Base-by-base conservation (phyloP, 2,888 invertebrate species). In the Blastobasis adustella region DNA sequence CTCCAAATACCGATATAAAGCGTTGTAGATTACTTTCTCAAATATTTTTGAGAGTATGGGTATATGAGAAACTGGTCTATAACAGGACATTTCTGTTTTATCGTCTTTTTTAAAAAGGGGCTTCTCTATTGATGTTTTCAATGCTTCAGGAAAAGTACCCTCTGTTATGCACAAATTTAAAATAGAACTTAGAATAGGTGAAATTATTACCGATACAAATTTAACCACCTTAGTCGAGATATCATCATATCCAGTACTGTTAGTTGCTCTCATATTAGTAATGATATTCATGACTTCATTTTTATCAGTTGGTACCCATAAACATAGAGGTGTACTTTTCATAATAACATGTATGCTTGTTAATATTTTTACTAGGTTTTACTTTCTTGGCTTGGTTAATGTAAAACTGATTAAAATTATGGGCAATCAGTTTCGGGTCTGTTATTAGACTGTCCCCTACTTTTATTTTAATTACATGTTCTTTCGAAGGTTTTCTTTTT, bases 1-100 rank as follows among this genome's bases (percentile, higher is more conserved):
- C 23, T 23, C 23, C 23, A 23, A 23, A 23, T 23, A 23, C 23
- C 23, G 4, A 8, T 10, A 41, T 6, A 45, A n/a, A 54, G 5
- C 1, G 51, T 43, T 36, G 10, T 47, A 38, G 38, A 54, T 47
- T 5, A 49, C 44, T 42, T 49, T 54, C 46, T 54, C 54, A 49
- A 47, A 51, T 6, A 54, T 51, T 47, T 51, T 54, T 6, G 51
- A 49, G 5, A 54, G 9, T 6, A 49, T 9, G 49, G 54, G 23
- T 23, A 23, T 23, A 23, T 2, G 3, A 23, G 1, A 23, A 23
- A 23, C 23, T 23, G 23, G 23, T 23, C 54, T 46, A 41, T 47
- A 54, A 41, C 51, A 51, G 6, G 47, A 37, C 10, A 49, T 39
- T 4, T 47, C 38, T 4, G 4, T 47, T 47, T 51, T 49, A 8